phyloP scores from a whole-genome alignment of 2,797 vertebrate genomes.

The Propithecus perrieri region DNA sequence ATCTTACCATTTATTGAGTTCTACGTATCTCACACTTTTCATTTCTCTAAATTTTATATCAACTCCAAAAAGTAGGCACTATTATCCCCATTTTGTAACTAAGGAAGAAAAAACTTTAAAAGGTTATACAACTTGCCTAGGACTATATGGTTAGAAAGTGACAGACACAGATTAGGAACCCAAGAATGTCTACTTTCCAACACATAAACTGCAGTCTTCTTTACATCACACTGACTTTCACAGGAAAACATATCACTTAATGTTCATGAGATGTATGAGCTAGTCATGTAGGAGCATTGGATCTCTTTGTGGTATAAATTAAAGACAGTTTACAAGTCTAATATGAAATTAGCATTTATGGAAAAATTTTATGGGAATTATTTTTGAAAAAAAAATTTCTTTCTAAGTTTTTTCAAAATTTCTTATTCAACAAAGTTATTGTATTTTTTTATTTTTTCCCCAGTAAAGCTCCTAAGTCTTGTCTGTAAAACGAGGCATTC shows the following conservation, averaged over 20 bases:
- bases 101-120: not conserved
- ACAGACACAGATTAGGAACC: not conserved
- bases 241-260: not conserved
- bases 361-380: not conserved
- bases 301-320: not conserved
- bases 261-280: accelerated
- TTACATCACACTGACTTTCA: not conserved
- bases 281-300: accelerated
- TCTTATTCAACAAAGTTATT: not conserved
- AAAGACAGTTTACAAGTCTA: not conserved
- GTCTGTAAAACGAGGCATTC: not conserved
- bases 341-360: not conserved
- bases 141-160: not conserved
- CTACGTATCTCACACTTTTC: not conserved
- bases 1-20: not conserved
- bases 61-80: not conserved
- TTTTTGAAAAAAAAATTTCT: not conserved
- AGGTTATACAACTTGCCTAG: not conserved
- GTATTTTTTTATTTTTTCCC: not conserved
- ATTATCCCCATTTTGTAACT: not conserved
- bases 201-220: not conserved
- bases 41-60: not conserved
- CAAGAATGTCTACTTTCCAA: not conserved
- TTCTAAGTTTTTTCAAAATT: not conserved
- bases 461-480: not conserved